Percentiles rank a stretch among this genome's conserved stretches.
Evolutionary conservation across 2,113 vertebrate genomes (phyloP).

Genomic region (Ammodramus savannarum): DNA sequence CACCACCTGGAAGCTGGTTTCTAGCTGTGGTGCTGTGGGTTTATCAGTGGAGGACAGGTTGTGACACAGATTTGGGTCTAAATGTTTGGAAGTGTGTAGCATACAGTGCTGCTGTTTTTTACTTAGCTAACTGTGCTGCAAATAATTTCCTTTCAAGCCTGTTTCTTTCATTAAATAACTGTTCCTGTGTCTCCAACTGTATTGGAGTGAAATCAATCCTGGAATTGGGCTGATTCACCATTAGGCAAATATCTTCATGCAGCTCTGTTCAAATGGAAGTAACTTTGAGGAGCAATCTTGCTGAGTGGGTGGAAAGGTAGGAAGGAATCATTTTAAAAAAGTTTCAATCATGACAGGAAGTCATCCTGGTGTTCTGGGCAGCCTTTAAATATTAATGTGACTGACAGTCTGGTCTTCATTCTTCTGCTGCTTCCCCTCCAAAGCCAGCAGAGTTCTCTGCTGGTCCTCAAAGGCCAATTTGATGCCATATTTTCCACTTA

Average conservation of each 20-base stretch:
- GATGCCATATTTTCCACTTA: not conserved
- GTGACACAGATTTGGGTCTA: not conserved
- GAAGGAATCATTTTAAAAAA: not conserved
- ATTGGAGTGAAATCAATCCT: not conserved
- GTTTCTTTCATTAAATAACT: not conserved
- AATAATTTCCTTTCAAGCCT: not conserved
- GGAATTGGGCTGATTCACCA: constrained; percentile 21
- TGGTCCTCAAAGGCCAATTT: not conserved
- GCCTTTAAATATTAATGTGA: not conserved
- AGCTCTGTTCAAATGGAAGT: not conserved
- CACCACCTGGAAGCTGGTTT: not conserved
- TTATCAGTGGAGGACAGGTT: not conserved
- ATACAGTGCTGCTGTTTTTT: not conserved
- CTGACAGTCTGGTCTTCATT: not conserved
- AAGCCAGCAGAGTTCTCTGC: not conserved
- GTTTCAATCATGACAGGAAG: not conserved
- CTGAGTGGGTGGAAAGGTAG: constrained; percentile 40
- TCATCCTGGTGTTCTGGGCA: not conserved
- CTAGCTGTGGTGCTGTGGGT: fast-evolving
- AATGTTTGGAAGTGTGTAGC: not conserved
- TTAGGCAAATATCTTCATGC: not conserved
- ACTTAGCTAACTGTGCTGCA: not conserved
- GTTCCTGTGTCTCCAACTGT: not conserved
- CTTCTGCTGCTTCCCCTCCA: not conserved
- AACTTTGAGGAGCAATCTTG: not conserved